Conservation (phyloP, 1,140 invertebrate species). For the Adoxophyes honmai region DNA sequence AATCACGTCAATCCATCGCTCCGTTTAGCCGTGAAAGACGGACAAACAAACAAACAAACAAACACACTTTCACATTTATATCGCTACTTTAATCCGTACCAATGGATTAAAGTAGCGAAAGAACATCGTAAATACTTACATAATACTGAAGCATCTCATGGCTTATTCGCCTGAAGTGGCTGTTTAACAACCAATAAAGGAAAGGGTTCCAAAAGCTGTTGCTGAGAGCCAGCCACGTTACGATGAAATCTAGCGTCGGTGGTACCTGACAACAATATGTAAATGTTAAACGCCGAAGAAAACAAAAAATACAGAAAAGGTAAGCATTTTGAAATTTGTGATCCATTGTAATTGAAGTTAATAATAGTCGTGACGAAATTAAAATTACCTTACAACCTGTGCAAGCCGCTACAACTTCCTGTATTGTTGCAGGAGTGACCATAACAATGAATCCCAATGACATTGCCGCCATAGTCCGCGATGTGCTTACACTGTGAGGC, state of each 20-base stretch:
- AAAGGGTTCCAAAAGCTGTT: constrained; percentile 94
- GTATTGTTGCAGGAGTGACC: constrained; percentile 92
- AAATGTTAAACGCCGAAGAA: too few relatives aligned
- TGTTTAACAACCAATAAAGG: constrained; percentile 91
- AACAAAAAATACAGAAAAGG: too few relatives aligned
- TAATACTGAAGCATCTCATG: constrained; percentile 85
- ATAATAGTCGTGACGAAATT: constrained; percentile 14
- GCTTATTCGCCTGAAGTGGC: constrained; percentile 88
- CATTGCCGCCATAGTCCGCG: constrained; percentile 92
- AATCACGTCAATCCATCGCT: too few relatives aligned
- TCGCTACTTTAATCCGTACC: too few relatives aligned
- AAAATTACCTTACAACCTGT: constrained; percentile 81
- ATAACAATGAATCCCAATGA: constrained; percentile 92
- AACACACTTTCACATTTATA: too few relatives aligned
- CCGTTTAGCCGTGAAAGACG: too few relatives aligned
- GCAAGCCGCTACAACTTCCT: constrained; percentile 92
- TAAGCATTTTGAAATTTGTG: too few relatives aligned
- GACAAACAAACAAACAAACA: too few relatives aligned
- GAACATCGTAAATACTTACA: constrained; percentile 71
- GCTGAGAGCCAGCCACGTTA: constrained; percentile 90
- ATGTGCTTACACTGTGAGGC: constrained; percentile 86
- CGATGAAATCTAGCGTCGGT: constrained; percentile 87
- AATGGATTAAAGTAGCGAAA: background rate
- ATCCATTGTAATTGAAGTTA: too few relatives aligned
- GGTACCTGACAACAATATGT: constrained; percentile 81